These are phyloP conservation scores for Acomys russatus DNA, from an alignment of 2,797 vertebrate species.

Conservation along the genomic window DNA sequence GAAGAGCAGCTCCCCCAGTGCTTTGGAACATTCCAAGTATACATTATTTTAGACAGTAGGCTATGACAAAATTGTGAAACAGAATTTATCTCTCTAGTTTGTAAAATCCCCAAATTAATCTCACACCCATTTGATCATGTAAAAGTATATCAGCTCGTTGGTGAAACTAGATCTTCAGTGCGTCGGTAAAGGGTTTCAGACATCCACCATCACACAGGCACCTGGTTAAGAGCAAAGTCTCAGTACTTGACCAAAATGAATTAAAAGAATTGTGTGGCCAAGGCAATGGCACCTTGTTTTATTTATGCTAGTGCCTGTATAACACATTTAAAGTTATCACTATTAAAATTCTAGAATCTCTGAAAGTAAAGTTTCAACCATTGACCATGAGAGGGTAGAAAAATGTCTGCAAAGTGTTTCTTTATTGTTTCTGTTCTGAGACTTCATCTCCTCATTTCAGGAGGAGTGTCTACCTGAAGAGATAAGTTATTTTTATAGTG, in stretches of 20 bases:
- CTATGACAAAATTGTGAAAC: not conserved
- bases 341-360: slow-evolving; percentile 3
- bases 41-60: not conserved
- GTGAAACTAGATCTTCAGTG: not conserved
- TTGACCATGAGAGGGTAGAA: not conserved
- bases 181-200: not conserved
- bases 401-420: not conserved
- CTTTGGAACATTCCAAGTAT: not conserved
- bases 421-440: slow-evolving; percentile 53
- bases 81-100: not conserved
- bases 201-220: not conserved
- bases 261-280: not conserved
- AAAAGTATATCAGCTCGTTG: not conserved
- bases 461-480: slow-evolving; percentile 14
- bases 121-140: not conserved
- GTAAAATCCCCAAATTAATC: not conserved
- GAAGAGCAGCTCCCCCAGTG: not conserved
- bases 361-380: not conserved
- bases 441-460: slow-evolving; percentile 51
- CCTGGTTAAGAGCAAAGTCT: not conserved
- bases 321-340: not conserved
- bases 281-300: not conserved
- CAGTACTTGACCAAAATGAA: not conserved
- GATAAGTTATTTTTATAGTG: slow-evolving; percentile 58
- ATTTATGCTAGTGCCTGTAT: not conserved